Conservation (phyloP, 2,113 vertebrate species). For the Cyrtonyx montezumae region DNA sequence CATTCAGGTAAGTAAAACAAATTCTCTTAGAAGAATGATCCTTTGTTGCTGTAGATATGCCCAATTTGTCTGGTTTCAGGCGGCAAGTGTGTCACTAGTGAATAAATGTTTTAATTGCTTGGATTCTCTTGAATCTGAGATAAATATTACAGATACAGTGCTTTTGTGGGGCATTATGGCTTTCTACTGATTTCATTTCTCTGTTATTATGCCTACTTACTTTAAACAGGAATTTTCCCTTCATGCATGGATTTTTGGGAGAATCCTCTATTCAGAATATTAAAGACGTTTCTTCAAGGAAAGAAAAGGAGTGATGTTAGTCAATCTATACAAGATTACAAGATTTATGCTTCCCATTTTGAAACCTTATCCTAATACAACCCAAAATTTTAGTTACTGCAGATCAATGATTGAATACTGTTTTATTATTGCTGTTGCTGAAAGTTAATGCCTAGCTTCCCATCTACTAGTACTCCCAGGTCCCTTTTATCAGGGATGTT, state of each 20-base stretch:
- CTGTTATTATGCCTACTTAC: background rate
- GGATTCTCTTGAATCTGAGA: background rate
- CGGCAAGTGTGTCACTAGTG: background rate
- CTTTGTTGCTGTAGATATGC: background rate
- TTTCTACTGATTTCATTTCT: background rate
- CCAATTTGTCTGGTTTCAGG: background rate
- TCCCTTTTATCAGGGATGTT: background rate
- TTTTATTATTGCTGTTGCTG: background rate
- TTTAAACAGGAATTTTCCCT: background rate
- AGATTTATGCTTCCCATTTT: rapidly evolving
- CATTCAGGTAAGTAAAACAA: background rate
- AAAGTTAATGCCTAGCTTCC: background rate
- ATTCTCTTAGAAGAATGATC: background rate
- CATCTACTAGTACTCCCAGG: no score
- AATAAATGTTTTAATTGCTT: background rate
- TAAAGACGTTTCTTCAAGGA: background rate
- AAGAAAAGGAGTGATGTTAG: background rate
- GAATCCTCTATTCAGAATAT: background rate
- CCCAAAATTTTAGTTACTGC: background rate
- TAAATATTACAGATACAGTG: background rate
- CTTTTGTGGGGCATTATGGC: rapidly evolving
- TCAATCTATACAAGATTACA: no score
- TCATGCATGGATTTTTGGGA: background rate
- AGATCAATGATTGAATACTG: background rate
- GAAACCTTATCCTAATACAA: background rate